Percentiles rank a stretch among this genome's conserved stretches.
Evolutionary conservation across 2,888 invertebrate species (phyloP).

Genomic region (Lumbricus terrestris): DNA sequence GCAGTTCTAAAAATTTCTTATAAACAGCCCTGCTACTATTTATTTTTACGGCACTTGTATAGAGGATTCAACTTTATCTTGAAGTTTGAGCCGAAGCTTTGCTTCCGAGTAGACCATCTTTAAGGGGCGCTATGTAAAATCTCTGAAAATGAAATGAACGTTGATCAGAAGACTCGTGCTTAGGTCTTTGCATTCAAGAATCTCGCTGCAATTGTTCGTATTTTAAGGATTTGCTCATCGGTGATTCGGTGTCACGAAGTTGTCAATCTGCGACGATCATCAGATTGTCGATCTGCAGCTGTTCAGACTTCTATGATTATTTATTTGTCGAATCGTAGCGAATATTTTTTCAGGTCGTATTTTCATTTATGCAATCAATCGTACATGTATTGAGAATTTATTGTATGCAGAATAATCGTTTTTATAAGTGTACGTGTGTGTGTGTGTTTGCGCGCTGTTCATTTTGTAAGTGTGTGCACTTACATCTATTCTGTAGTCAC

Average conservation of each 20-base stretch:
- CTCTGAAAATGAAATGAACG: too few species aligned
- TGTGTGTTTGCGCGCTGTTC: not conserved
- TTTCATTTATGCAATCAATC: not conserved
- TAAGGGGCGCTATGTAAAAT: too few species aligned
- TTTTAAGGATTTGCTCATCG: not conserved
- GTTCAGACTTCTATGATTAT: conserved; percentile 3
- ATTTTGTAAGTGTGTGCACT: not conserved
- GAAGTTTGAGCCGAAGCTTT: not conserved
- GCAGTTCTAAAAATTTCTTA: too few species aligned
- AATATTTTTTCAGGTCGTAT: not conserved
- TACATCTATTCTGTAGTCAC: not conserved
- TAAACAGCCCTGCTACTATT: too few species aligned
- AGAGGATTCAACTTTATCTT: not conserved
- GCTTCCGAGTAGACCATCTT: too few species aligned
- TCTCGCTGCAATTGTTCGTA: not conserved
- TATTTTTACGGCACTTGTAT: too few species aligned
- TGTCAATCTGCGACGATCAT: too few species aligned
- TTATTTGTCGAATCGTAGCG: not conserved
- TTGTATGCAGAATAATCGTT: not conserved
- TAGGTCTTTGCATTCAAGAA: conserved; percentile 3
- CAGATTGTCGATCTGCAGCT: not conserved
- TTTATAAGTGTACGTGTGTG: not conserved
- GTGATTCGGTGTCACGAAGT: too few species aligned
- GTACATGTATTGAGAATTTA: not conserved
- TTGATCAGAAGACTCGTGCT: not conserved